Percentiles rank a stretch among this genome's conserved stretches.
phyloP scores from a whole-genome alignment of 1,140 invertebrate genomes.

The Agraylea sexmaculata region DNA sequence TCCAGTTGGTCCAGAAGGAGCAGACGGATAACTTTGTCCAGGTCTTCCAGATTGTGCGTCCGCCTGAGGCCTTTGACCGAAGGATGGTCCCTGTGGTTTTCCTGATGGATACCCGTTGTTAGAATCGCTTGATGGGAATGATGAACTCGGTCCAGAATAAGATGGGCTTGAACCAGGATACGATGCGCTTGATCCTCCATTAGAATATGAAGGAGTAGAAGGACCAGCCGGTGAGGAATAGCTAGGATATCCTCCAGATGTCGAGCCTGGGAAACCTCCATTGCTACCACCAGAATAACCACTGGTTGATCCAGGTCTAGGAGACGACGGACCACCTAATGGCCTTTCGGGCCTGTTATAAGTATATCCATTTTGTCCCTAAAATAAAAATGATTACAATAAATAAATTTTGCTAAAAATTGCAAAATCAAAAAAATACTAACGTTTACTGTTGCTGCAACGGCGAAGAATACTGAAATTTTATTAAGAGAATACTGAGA shows the following conservation, averaged over 20 bases:
- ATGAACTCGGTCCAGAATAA: conserved; percentile 11
- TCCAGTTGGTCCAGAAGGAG: conserved; percentile 23
- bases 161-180: conserved; percentile 11
- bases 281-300: conserved; percentile 13
- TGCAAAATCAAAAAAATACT: conserved; percentile 2
- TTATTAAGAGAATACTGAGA: too few relatives aligned
- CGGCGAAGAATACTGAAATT: conserved; percentile 17
- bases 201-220: conserved; percentile 15
- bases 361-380: conserved; percentile 19
- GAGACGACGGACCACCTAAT: conserved; percentile 14
- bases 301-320: conserved; percentile 10
- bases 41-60: conserved; percentile 18
- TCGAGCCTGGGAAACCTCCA: conserved; percentile 11
- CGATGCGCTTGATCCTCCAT: conserved; percentile 6
- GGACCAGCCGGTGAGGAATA: conserved; percentile 12
- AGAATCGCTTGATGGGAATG: conserved; percentile 22
- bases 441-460: conserved; percentile 15
- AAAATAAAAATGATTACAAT: conserved; percentile 1
- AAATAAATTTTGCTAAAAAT: not conserved
- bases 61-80: conserved; percentile 6
- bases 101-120: conserved; percentile 25
- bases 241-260: conserved; percentile 13
- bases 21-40: conserved; percentile 20
- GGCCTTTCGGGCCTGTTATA: conserved; percentile 19
- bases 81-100: conserved; percentile 15